Base-by-base conservation (phyloP, 2,888 invertebrate genomes). In the Anodontia alba region DNA sequence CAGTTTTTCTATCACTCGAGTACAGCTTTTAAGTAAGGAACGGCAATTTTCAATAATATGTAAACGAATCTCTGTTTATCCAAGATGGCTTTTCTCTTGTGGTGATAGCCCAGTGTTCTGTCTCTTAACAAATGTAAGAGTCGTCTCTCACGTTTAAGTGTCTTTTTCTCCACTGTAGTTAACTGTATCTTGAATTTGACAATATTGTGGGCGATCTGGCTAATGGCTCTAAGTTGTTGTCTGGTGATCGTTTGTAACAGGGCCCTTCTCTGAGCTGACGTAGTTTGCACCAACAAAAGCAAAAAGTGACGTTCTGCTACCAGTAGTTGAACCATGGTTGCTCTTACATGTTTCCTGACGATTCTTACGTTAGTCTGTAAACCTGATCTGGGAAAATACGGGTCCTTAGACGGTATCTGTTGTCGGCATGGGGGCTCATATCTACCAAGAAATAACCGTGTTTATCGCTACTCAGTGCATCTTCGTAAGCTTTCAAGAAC, bases 1-100 rank as follows among this genome's bases (percentile, higher is more conserved):
- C n/a, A 42, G n/a, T 23, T 78, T 78, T 42, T 78, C 78, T 73
- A 78, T 78, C 36, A 73, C 23, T 73, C 10, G 36, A 78, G 38
- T 33, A 69, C 23, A 31, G 51, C 1, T 29, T 54, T 42, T 17
- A 73, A 43, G 33, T 72, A 51, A 23, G 42, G 46, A 3, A 46
- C 1, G 26, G 46, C 69, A 8, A 69, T 46, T 42, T 46, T 42
- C 8, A 69, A 17, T 15, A 69, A 20, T 10, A 23, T 69, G 23
- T 26, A 26, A 23, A 69, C 43, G 29, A 46, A 42, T 26, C 43
- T 20, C 29, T 69, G 69, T 26, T 42, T 69, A 29, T 17, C 43
- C 23, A 3, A 1, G 26, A 69, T 43, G 29, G 69, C 43, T 38
- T 26, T 15, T 38, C 7, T 43, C 43, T 69, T 69, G 46, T n/a